Percentiles rank a stretch among this genome's conserved stretches.
These are phyloP conservation scores for Enteromius fasciolatus DNA, from an alignment of 2,797 vertebrate species.

Conservation along the genomic window DNA sequence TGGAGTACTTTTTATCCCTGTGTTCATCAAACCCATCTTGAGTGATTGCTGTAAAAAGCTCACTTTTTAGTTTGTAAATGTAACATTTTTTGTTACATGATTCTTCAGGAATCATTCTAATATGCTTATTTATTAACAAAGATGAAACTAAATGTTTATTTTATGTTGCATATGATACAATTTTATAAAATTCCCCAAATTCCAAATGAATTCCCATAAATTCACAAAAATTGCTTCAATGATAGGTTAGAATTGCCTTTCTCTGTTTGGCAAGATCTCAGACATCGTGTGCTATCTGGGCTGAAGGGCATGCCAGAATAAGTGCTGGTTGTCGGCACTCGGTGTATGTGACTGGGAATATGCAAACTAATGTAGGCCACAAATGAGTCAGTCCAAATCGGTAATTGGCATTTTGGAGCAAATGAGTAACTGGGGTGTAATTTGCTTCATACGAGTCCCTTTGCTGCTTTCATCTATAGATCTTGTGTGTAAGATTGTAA, in stretches of 20 bases:
- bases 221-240: too few relatives aligned
- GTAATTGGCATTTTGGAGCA: constrained; percentile 40
- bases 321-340: constrained; percentile 37
- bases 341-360: constrained; percentile 26
- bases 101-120: too few relatives aligned
- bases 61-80: too few relatives aligned
- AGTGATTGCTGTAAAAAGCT: too few relatives aligned
- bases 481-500: neutral
- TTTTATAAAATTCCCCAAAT: too few relatives aligned
- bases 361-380: constrained; percentile 42
- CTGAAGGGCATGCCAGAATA: constrained; percentile 41
- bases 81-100: too few relatives aligned
- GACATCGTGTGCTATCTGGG: constrained; percentile 34
- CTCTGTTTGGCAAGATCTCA: constrained; percentile 35
- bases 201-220: too few relatives aligned
- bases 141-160: too few relatives aligned
- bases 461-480: neutral
- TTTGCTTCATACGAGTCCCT: constrained; percentile 10
- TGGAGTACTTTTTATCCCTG: too few relatives aligned
- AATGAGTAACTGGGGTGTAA: constrained; percentile 20
- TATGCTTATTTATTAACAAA: too few relatives aligned
- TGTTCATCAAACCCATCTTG: too few relatives aligned
- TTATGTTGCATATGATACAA: too few relatives aligned
- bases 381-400: constrained; percentile 36
- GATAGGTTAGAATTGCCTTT: neutral